These are phyloP conservation scores for Plutella xylostella DNA, from an alignment of 2,888 invertebrate species.

Conservation along the genomic window DNA sequence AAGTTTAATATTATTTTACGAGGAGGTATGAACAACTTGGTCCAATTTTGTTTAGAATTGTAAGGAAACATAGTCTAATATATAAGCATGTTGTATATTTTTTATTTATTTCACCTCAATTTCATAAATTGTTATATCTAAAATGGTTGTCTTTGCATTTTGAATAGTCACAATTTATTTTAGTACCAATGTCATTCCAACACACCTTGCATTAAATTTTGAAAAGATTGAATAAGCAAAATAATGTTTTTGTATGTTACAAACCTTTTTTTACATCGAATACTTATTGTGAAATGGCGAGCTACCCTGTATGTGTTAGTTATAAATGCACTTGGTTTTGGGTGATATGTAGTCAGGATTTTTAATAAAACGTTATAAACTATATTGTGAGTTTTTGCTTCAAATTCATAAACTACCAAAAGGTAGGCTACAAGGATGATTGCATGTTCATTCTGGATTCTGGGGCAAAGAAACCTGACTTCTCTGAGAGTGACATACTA, in stretches of 20 bases:
- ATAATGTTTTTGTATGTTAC: slow-evolving; percentile 15
- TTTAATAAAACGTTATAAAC: slow-evolving; percentile 52
- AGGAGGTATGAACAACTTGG: slow-evolving; percentile 32
- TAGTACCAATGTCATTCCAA: slow-evolving; percentile 1
- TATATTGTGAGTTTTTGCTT: no score
- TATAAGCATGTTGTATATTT: slow-evolving; percentile 3
- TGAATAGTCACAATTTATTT: no score
- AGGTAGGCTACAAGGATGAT: no score
- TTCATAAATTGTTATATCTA: not conserved
- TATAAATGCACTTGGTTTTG: slow-evolving; percentile 58
- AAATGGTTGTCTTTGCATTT: no score
- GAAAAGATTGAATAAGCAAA: not conserved
- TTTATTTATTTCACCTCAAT: not conserved
- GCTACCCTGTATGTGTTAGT: slow-evolving; percentile 9
- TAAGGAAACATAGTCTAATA: slow-evolving; percentile 22
- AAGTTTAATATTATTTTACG: slow-evolving; percentile 30
- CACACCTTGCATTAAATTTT: no score
- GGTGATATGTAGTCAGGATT: slow-evolving; percentile 58
- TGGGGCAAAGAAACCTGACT: no score
- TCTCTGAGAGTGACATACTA: no score
- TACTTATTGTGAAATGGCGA: slow-evolving; percentile 4
- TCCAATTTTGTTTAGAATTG: slow-evolving; percentile 49
- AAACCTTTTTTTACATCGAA: not conserved
- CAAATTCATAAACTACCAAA: no score
- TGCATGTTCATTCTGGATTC: no score